phyloP scores from a whole-genome alignment of 2,888 invertebrate genomes.

The Mimas tiliae region DNA sequence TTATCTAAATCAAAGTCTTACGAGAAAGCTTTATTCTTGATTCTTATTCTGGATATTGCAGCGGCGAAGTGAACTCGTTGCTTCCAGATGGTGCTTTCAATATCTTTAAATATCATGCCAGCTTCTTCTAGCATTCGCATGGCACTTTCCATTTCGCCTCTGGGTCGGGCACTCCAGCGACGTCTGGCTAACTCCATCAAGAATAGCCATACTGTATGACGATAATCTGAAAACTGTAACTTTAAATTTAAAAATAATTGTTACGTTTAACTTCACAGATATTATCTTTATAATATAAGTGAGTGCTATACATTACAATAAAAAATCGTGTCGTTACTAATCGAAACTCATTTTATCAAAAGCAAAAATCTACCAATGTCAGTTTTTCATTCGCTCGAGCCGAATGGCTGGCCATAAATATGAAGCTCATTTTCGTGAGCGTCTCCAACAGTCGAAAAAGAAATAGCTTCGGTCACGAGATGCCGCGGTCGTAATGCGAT shows the following conservation, averaged over 20 bases:
- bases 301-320: background rate
- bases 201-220: constrained; percentile 86
- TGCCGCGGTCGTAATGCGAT: constrained; percentile 68
- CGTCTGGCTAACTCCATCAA: constrained; percentile 89
- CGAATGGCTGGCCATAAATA: constrained; percentile 68
- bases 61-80: constrained; percentile 89
- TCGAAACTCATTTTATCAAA: constrained; percentile 58
- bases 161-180: constrained; percentile 77
- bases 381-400: constrained; percentile 52
- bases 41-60: constrained; percentile 90
- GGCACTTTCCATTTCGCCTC: constrained; percentile 62
- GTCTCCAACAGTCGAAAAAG: constrained; percentile 65
- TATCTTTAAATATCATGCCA: constrained; percentile 73
- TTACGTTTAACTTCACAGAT: background rate
- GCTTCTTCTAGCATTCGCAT: constrained; percentile 54
- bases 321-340: constrained; percentile 54
- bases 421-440: constrained; percentile 72
- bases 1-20: constrained; percentile 51
- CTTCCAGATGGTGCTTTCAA: constrained; percentile 87
- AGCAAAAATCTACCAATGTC: constrained; percentile 49
- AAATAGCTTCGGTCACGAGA: constrained; percentile 75
- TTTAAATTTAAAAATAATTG: background rate
- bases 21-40: constrained; percentile 88
- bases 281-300: background rate
- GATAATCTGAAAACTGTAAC: constrained; percentile 39